Percentiles rank a stretch among this genome's conserved stretches.
Conservation (phyloP, 2,888 invertebrate species). For the Bombylius discolor region DNA sequence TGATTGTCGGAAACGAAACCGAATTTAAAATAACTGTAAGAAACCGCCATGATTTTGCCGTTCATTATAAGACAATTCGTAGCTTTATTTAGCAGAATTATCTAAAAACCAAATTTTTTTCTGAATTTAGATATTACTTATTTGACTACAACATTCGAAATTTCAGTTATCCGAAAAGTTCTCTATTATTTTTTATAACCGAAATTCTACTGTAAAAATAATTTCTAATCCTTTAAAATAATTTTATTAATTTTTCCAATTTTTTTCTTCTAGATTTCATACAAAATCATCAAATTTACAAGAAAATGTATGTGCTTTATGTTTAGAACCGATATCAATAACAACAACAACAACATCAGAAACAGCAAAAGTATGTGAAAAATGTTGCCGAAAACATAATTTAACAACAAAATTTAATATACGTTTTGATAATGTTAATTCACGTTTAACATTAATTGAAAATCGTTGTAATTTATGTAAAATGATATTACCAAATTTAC, state of each 20-base stretch:
- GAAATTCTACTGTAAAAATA: background rate
- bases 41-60: no score
- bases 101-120: no score
- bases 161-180: no score
- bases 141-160: no score
- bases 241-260: background rate
- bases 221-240: background rate
- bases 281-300: constrained; percentile 29
- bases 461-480: constrained; percentile 63
- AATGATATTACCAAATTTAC: constrained; percentile 60
- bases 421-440: constrained; percentile 42
- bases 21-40: no score
- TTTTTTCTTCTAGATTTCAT: constrained; percentile 29
- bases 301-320: constrained; percentile 45
- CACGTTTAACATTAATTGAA: constrained; percentile 42
- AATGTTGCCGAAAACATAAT: constrained; percentile 51
- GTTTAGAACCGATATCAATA: constrained; percentile 38
- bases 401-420: constrained; percentile 27
- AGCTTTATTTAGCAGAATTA: no score
- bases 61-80: no score
- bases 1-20: no score
- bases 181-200: no score
- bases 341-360: constrained; percentile 36
- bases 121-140: no score
- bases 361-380: constrained; percentile 47